Evolutionary conservation across 2,888 invertebrate species (phyloP), one percentile per base, ranked within the genome.

Genomic region (Clusia tigrina): DNA sequence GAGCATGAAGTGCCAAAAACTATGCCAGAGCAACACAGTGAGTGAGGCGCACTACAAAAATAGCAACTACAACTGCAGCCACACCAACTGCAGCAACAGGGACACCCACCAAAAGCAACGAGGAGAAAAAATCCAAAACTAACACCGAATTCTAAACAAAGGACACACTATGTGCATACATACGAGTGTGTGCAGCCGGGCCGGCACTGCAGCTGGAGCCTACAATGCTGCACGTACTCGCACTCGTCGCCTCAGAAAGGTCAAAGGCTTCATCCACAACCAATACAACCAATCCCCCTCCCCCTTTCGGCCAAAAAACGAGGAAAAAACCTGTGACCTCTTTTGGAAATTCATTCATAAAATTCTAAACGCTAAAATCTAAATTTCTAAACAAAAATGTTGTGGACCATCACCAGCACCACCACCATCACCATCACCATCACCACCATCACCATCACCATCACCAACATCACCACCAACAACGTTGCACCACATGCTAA

Each of bases 291-390:
- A 32, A 32, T 6, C 32, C 6, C n/a, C n/a, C n/a, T n/a, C n/a
- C n/a, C n/a, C n/a, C n/a, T n/a, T n/a, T n/a, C n/a, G n/a, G 32
- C 32, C 6, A 6, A 32, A 32, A 12, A 32, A 12, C 12, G 32
- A 9, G 12, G 6, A 32, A 12, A 32, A 12, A 12, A 32, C 6
- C 6, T 32, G 32, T 12, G 12, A 9, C 6, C 12, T 32, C 12
- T 32, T 32, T 32, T 6, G 32, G 76, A 76, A 74, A 76, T 79
- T 80, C 79, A 80, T 80, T 80, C 80, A 80, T 79, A 79, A 79
- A 80, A 79, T 76, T 70, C 79, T 74, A 79, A 79, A 79, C 80
- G 79, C 79, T 74, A 76, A 80, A 79, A 78, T 80, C 79, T 79
- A 79, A 80, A 80, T 79, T 80, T 80, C 79, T 80, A 80, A 80